phyloP scores from a whole-genome alignment of 2,113 vertebrate genomes.

The Nannobrachium achirus region DNA sequence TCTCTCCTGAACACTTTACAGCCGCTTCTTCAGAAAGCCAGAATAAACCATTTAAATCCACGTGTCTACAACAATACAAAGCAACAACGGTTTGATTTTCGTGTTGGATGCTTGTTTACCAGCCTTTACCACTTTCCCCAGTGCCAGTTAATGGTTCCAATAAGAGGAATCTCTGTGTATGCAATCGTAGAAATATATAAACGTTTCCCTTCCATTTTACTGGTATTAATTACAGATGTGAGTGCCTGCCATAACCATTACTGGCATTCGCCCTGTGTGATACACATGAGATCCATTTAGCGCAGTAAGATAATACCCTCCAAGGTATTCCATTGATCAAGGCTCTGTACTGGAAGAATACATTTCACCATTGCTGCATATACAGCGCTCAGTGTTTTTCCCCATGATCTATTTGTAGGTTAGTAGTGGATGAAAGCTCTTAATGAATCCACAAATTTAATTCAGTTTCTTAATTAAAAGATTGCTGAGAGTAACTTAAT shows the following conservation, averaged over 20 bases:
- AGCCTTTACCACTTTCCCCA: not conserved
- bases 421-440: not conserved
- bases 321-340: not conserved
- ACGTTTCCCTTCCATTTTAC: conserved; percentile 21
- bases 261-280: not conserved
- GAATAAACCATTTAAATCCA: not conserved
- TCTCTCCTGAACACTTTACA: too few relatives aligned
- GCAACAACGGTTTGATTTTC: not conserved
- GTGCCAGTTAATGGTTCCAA: conserved; percentile 10
- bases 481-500: not conserved
- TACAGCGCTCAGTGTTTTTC: not conserved
- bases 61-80: not conserved
- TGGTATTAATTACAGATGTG: conserved; percentile 25
- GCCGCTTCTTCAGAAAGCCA: too few relatives aligned
- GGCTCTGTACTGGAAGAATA: not conserved
- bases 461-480: conserved; percentile 10
- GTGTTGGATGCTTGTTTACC: conserved; percentile 6
- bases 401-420: not conserved
- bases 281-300: conserved; percentile 4
- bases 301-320: conserved; percentile 2
- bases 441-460: conserved; percentile 19
- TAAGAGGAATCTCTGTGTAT: not conserved
- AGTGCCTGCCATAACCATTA: not conserved
- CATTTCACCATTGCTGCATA: not conserved
- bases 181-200: conserved; percentile 13